Evolutionary conservation across 2,113 vertebrate species (phyloP), one percentile per base, ranked within the genome.

Genomic region (Oreotrochilus melanogaster): DNA sequence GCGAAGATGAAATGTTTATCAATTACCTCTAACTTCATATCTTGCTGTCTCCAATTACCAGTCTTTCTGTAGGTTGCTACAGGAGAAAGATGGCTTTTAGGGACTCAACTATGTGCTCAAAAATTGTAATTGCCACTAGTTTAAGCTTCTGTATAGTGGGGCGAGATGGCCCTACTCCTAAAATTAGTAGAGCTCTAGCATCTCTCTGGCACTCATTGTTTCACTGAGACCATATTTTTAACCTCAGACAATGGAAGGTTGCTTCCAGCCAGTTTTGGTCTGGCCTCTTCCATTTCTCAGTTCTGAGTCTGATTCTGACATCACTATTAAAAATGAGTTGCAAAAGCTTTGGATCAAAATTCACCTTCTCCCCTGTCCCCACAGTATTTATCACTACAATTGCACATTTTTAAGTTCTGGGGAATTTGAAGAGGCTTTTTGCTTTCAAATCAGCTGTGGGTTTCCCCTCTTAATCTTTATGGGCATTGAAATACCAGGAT

Each of bases 1-100:
- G 45, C 92, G 75, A 66, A 90, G 78, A 88, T 88, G 72, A 91
- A 92, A 91, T 75, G 71, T 65, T 85, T 89, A 94, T 94, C 51
- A 71, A 7, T 78, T 88, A 39, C 76, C 70, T 95, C 70, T 51
- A 83, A 84, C 39, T 70, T 56, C 54, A 30, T 95, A 50, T 65
- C 75, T 83, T 95, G 33, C 43, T 90, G 30, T 78, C 50, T 88
- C 19, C 71, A 78, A 78, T 87, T 58, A 53, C 48, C 30, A 71
- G 3, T 91, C n/a, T 84, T 87, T 67, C 45, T 74, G 56, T 67
- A 64, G 64, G 27, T 86, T 87, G 48, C 62, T 76, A 22, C 48
- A 56, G 35, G 47, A 74, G 47, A 54, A 61, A 57, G 22, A 48
- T 31, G 1, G 2, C 30, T 90, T 83, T 84, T 80, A 78, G 57